Evolutionary conservation across 2,888 invertebrate species (phyloP), one percentile per base, ranked within the genome.

Genomic region (Eretmocerus hayati): DNA sequence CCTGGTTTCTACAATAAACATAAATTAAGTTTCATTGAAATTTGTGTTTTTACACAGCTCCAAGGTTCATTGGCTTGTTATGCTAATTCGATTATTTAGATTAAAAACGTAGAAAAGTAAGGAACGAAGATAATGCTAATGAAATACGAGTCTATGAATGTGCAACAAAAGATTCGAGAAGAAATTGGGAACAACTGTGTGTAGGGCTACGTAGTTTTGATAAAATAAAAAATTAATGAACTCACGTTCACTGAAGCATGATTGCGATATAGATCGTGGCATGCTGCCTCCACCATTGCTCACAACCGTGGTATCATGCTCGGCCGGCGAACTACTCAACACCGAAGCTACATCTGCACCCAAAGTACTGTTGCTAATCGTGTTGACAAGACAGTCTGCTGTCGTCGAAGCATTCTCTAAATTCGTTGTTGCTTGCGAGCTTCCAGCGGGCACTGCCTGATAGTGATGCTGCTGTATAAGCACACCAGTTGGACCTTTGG

Each of bases 381-480:
- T 39, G 19, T 22, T 32, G n/a, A n/a, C n/a, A n/a, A n/a, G n/a
- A n/a, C n/a, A n/a, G n/a, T n/a, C n/a, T n/a, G n/a, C n/a, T n/a
- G n/a, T n/a, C n/a, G n/a, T n/a, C n/a, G n/a, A n/a, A n/a, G n/a
- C n/a, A 5, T 40, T 16, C 13, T 43, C 35, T 2, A 18, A 23
- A 8, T 23, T 11, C n/a, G 38, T 31, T 21, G 30, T 38, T 11
- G 30, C 38, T 4, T 22, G 46, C 22, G 35, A 41, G 22, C 47
- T 46, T 3, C 39, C n/a, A 0, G 85, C 76, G 1, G 89, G 89
- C 6, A 88, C 77, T 2, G 89, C 90, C 72, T 91, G 90, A 68
- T 90, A 91, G 68, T 92, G 92, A 75, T 93, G 92, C 66, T 92
- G 92, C 63, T 93, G 92, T 60, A 93, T 92, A 37, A 92, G 73